Evolutionary conservation across 2,888 invertebrate species (phyloP), one percentile per base, ranked within the genome.

Genomic region (Xylota sylvarum): DNA sequence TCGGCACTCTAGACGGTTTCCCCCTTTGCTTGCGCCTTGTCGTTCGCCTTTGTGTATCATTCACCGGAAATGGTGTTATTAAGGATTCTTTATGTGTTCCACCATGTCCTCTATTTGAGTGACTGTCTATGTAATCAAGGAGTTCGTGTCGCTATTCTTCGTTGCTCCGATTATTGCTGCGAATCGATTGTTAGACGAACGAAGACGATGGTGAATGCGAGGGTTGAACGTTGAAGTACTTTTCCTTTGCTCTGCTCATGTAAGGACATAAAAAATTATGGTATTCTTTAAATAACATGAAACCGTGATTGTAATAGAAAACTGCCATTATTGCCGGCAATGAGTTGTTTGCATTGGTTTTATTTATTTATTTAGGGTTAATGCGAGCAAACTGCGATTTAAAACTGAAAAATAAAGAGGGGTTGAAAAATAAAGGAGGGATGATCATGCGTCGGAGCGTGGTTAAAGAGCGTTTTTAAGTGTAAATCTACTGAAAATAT

Each of bases 61-160:
- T 80, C 60, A 69, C 52, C 77, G 81, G 81, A 86, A 86, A 77
- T 81, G 55, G 81, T 81, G 86, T 73, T 77, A 77, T 81, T 77
- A 73, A 56, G 77, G 65, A 67, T 73, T 72, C 64, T 70, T 81
- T 76, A 76, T 67, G 60, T 65, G 32, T 37, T 62, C 58, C 30
- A 37, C 27, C 12, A 69, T 55, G 55, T 69, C 55, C 65, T 23
- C 23, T 23, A 23, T 50, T 58, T 17, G 37, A 70, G 19, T 73
- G 23, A 73, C 23, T 60, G 50, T 40, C 62, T 19, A 23, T 58
- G 9, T 19, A 58, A 58, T 48, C 48, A 19, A 19, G 48, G 48
- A 9, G 48, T 19, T 48, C 48, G 19, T 48, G 58, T 40, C 43
- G 46, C 52, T 17, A 46, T 74, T 37, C 32, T 5, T 48, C 19